Evolutionary conservation across 2,113 vertebrate species (phyloP).

Genomic region (Cryptomyrus ogoouensis): DNA sequence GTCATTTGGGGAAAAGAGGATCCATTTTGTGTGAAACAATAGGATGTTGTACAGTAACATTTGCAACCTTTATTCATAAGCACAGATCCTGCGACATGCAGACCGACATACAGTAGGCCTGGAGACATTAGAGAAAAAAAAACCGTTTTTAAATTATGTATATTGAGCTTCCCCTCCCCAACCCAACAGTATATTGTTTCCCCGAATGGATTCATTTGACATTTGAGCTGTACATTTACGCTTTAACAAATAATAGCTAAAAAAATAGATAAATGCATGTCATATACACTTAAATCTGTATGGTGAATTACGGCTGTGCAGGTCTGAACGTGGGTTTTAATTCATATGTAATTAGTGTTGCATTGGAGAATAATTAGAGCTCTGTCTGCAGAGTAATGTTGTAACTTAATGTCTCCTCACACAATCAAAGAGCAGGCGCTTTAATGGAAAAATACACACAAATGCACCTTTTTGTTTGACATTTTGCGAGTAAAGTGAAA

Average conservation of each 20-base stretch:
- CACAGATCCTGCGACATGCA: background rate
- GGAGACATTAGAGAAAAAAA: conserved; percentile 1
- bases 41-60: background rate
- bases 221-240: background rate
- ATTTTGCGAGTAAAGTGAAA: background rate
- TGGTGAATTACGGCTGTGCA: background rate
- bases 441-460: background rate
- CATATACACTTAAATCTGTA: background rate
- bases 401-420: background rate
- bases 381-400: background rate
- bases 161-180: background rate
- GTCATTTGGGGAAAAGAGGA: background rate
- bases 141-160: conserved; percentile 21
- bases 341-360: background rate
- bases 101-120: background rate
- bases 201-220: background rate
- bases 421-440: background rate
- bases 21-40: conserved; percentile 1
- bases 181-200: conserved; percentile 5
- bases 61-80: background rate
- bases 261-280: background rate
- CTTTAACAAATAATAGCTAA: background rate
- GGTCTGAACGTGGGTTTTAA: background rate
- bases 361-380: background rate
- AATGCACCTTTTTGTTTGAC: background rate